These are phyloP conservation scores for Pachypanchax playfairii DNA, from an alignment of 2,113 vertebrate genomes.

Conservation along the genomic window DNA sequence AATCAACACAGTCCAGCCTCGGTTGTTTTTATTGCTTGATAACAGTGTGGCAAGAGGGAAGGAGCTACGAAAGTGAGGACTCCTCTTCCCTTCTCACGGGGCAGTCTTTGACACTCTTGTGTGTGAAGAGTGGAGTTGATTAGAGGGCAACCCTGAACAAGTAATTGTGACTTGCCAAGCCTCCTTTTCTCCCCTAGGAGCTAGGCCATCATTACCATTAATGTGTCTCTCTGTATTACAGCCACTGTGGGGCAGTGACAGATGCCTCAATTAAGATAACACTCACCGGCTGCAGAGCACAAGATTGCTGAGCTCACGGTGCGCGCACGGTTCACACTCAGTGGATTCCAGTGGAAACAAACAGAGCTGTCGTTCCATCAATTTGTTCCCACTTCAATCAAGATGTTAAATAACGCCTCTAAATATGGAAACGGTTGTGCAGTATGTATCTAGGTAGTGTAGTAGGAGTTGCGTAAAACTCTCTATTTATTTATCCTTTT, in stretches of 20 bases:
- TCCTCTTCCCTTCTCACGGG: constrained; percentile 32
- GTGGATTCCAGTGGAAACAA: background rate
- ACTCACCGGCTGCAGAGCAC: constrained; percentile 17
- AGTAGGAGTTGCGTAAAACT: no score
- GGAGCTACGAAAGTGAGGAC: constrained; percentile 27
- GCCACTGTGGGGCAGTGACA: constrained; percentile 41
- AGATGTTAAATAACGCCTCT: no score
- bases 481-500: no score
- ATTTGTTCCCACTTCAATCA: no score
- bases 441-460: no score
- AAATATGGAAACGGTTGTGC: no score
- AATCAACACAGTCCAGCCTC: constrained; percentile 43
- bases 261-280: constrained; percentile 55
- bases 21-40: constrained; percentile 62
- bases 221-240: constrained; percentile 63
- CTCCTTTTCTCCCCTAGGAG: constrained; percentile 39
- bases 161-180: constrained; percentile 65
- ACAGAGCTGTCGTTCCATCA: background rate
- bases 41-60: constrained; percentile 48
- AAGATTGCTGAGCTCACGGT: constrained; percentile 8
- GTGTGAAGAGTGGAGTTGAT: constrained; percentile 61
- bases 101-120: constrained; percentile 60
- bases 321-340: background rate
- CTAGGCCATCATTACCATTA: constrained; percentile 66
- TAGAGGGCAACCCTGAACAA: constrained; percentile 61